Conservation (phyloP, 2,888 invertebrate species). For the Latrodectus hesperus region DNA sequence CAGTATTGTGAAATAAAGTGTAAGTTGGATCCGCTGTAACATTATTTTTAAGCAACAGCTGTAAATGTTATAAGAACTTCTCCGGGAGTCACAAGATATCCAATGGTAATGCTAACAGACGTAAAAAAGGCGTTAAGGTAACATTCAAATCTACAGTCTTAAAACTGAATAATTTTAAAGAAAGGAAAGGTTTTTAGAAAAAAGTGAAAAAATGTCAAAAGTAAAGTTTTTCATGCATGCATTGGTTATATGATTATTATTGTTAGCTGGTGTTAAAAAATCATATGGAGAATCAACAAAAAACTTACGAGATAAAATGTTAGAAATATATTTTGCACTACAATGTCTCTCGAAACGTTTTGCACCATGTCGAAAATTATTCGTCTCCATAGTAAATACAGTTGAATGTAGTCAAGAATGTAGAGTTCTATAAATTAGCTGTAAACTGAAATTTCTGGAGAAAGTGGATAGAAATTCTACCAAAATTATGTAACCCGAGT, state of each 20-base stretch:
- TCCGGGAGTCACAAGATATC: slow-evolving; percentile 16
- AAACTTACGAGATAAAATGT: no score
- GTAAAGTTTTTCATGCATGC: slow-evolving; percentile 5
- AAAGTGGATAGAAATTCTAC: background rate
- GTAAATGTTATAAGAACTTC: slow-evolving; percentile 26
- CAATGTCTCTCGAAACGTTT: background rate
- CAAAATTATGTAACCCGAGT: no score
- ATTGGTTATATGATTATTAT: slow-evolving; percentile 10
- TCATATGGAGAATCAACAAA: background rate
- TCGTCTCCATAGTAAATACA: no score
- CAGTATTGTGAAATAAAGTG: no score
- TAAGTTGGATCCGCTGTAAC: background rate
- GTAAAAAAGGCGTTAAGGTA: background rate
- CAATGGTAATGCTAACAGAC: slow-evolving; percentile 6
- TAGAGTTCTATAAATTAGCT: background rate
- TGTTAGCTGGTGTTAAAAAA: slow-evolving; percentile 15
- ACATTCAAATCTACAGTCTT: slow-evolving; percentile 20
- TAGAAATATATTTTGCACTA: background rate
- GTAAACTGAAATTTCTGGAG: background rate
- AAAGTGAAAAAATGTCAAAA: background rate
- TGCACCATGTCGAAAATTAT: background rate
- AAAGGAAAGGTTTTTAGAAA: background rate
- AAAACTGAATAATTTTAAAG: background rate
- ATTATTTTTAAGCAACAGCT: background rate
- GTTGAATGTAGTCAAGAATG: background rate